Base-by-base conservation (phyloP, 2,113 vertebrate species). In the Tupaia tana region DNA sequence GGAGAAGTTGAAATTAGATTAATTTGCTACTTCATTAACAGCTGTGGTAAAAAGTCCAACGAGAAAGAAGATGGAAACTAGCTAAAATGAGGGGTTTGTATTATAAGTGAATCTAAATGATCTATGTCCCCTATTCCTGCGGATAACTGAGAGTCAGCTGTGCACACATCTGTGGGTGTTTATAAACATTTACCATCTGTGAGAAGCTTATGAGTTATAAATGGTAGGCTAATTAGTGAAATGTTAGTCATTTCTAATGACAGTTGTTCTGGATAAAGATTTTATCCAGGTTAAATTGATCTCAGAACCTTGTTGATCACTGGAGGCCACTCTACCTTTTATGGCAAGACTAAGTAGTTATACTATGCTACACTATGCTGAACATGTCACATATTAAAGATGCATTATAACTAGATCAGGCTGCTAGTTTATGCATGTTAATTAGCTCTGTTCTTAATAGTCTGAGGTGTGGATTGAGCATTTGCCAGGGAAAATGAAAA, bases 131-230 rank as follows among this genome's bases (percentile, higher is more conserved):
- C 73, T 95, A 67, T 74, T 97, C 52, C 74, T 96, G 43, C 9
- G 78, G 95, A 96, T 97, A 96, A 98, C 96, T 93, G 96, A 94
- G 87, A 97, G 95, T 97, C 96, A 97, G 95, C 95, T 97, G 96
- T 93, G 88, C 91, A 95, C 92, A 97, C 97, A 96, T 96, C 97
- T 97, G 96, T 79, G 88, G 94, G 86, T 95, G 43, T 96, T 95
- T 64, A 24, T 90, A 95, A 67, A 96, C 61, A 92, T 80, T 61
- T 94, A 83, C 52, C 86, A 95, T 95, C 95, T 96, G 58, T 95
- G 92, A 95, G 24, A 75, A 93, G 31, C 61, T 95, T 84, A 97
- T 86, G 95, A 77, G 84, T 58, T 96, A 34, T 95, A 95, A 94
- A 97, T 95, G 88, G 86, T 31, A 66, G 43, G 91, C 63, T 97